Evolutionary conservation across 1,140 invertebrate species (phyloP).

Genomic region (Zophobas morio): DNA sequence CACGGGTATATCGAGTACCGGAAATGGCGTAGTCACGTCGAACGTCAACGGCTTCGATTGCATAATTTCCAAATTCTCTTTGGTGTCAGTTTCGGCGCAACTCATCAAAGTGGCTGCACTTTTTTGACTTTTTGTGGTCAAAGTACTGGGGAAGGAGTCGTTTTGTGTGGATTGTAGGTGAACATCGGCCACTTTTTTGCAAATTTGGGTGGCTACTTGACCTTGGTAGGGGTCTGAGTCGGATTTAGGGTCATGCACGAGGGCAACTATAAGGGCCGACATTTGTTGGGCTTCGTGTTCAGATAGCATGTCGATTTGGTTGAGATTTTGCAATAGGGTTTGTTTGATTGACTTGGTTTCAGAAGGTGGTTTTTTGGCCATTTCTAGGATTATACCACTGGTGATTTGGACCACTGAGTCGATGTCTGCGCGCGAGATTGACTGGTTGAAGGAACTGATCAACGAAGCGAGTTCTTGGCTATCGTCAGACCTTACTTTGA

Average conservation of each 20-base stretch:
- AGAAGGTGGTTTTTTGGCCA: neutral
- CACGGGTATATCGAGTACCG: neutral
- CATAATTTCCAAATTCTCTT: slow-evolving; percentile 3
- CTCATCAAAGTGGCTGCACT: slow-evolving; percentile 1
- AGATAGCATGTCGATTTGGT: neutral
- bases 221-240: slow-evolving; percentile 17
- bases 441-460: neutral
- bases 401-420: slow-evolving; percentile 5
- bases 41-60: neutral
- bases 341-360: slow-evolving; percentile 2
- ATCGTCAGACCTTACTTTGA: neutral
- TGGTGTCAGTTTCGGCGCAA: slow-evolving; percentile 16
- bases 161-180: neutral
- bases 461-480: neutral
- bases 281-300: slow-evolving; percentile 6
- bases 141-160: neutral
- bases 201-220: slow-evolving; percentile 12
- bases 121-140: slow-evolving; percentile 6
- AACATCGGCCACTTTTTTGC: neutral
- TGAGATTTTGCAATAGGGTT: slow-evolving; percentile 1
- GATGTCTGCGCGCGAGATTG: neutral
- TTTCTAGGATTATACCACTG: slow-evolving; percentile 22
- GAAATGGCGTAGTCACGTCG: slow-evolving; percentile 22
- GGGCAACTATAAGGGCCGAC: neutral
- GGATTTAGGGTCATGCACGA: neutral